Evolutionary conservation across 1,140 invertebrate genomes (phyloP).

Genomic region (Ericerus pela): DNA sequence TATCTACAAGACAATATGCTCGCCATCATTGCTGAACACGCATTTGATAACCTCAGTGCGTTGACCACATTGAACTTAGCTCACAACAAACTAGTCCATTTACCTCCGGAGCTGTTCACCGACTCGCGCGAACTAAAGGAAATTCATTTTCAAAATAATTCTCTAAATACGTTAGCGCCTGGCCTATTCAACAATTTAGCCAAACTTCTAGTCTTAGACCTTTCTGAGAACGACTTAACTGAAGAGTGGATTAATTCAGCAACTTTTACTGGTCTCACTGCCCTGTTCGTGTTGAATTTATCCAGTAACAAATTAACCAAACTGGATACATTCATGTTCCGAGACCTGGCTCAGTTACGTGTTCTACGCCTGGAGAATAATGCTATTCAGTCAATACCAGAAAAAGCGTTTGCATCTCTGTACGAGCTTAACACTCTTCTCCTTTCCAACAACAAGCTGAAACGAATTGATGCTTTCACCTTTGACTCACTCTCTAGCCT

Average conservation of each 20-base stretch:
- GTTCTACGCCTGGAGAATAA: slow-evolving; percentile 69
- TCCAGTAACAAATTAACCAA: slow-evolving; percentile 64
- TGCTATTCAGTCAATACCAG: slow-evolving; percentile 59
- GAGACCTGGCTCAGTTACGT: slow-evolving; percentile 64
- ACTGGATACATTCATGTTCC: slow-evolving; percentile 61
- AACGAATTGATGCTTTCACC: slow-evolving; percentile 55
- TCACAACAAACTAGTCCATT: slow-evolving; percentile 61
- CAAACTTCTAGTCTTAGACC: slow-evolving; percentile 63
- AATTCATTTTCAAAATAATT: slow-evolving; percentile 70
- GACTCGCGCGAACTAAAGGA: slow-evolving; percentile 65
- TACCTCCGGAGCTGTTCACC: slow-evolving; percentile 67
- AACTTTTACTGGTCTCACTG: slow-evolving; percentile 65
- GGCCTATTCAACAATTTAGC: slow-evolving; percentile 67
- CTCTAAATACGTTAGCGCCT: slow-evolving; percentile 68
- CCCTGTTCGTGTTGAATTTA: slow-evolving; percentile 63
- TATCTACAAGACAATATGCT: slow-evolving; percentile 53
- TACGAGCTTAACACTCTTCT: slow-evolving; percentile 70
- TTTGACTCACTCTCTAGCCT: slow-evolving; percentile 62
- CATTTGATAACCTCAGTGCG: slow-evolving; percentile 60
- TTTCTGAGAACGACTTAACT: slow-evolving; percentile 71
- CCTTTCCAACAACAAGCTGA: slow-evolving; percentile 70
- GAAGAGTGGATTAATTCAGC: slow-evolving; percentile 74
- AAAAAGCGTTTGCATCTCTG: slow-evolving; percentile 65
- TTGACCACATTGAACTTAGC: slow-evolving; percentile 62
- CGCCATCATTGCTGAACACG: slow-evolving; percentile 59